Evolutionary conservation across 2,113 vertebrate genomes (phyloP).

Genomic region (Carassius gibelio): DNA sequence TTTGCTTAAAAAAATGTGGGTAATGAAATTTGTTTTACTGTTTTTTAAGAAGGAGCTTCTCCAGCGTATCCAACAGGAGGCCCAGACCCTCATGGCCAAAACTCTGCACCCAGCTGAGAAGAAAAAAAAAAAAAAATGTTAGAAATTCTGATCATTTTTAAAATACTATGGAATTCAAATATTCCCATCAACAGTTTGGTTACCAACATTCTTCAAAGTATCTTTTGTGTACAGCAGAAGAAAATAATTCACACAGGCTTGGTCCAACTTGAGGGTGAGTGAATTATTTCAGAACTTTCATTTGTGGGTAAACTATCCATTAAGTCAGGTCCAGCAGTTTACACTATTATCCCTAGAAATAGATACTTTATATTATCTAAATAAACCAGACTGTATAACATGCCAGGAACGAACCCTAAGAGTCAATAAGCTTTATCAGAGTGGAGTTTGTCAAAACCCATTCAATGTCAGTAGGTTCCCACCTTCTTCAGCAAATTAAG

Average conservation of each 20-base stretch:
- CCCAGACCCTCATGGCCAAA: slow-evolving; percentile 93
- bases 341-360: neutral
- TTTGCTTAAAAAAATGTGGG: slow-evolving; percentile 2
- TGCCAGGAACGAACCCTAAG: neutral
- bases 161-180: no score
- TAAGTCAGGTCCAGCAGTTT: neutral
- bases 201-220: no score
- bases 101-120: slow-evolving; percentile 89
- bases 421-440: slow-evolving; percentile 29
- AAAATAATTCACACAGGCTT: no score
- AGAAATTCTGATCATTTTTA: neutral
- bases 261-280: no score
- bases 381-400: neutral
- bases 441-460: slow-evolving; percentile 29
- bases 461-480: slow-evolving; percentile 34
- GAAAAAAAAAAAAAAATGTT: slow-evolving; percentile 26
- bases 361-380: neutral
- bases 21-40: slow-evolving; percentile 76
- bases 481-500: slow-evolving; percentile 4
- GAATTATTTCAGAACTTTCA: no score
- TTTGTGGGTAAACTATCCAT: no score
- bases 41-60: slow-evolving; percentile 84
- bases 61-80: slow-evolving; percentile 87
- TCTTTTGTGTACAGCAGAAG: no score
- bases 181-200: no score